Conservation (phyloP, 2,888 invertebrate species). For the Epistrophe eligans region DNA sequence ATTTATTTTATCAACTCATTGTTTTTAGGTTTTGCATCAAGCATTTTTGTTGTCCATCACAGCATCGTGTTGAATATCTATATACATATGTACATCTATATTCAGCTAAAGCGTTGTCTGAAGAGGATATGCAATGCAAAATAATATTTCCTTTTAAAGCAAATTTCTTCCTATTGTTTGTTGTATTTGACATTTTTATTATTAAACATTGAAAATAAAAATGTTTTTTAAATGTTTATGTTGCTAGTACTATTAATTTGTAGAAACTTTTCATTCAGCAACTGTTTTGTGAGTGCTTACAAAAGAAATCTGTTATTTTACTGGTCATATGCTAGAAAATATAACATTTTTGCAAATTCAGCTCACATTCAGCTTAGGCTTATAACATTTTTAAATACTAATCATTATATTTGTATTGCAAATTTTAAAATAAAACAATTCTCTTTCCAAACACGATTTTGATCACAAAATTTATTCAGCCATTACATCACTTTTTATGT, state of each 20-base stretch:
- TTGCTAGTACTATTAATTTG: not conserved
- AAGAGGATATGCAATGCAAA: constrained; percentile 72
- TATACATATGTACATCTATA: constrained; percentile 14
- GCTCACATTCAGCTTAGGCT: not conserved
- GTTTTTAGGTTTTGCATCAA: constrained; percentile 21
- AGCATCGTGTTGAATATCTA: constrained; percentile 45
- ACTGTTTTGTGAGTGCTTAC: not conserved
- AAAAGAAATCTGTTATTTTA: not conserved
- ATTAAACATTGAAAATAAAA: not conserved
- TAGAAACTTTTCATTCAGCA: not conserved
- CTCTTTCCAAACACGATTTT: not conserved
- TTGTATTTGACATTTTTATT: constrained; percentile 45
- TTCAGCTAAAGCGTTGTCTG: constrained; percentile 52
- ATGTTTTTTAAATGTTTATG: not conserved
- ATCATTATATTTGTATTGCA: no score
- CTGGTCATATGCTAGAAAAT: not conserved
- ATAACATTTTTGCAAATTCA: not conserved
- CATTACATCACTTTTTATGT: no score
- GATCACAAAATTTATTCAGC: not conserved
- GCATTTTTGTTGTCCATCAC: constrained; percentile 3
- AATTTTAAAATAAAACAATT: not conserved
- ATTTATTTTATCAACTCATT: constrained; percentile 44
- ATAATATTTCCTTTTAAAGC: constrained; percentile 59
- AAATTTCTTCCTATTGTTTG: constrained; percentile 35
- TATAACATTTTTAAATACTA: not conserved